Base-by-base conservation (phyloP, 2,888 invertebrate genomes). In the Leptinotarsa tumamoca region DNA sequence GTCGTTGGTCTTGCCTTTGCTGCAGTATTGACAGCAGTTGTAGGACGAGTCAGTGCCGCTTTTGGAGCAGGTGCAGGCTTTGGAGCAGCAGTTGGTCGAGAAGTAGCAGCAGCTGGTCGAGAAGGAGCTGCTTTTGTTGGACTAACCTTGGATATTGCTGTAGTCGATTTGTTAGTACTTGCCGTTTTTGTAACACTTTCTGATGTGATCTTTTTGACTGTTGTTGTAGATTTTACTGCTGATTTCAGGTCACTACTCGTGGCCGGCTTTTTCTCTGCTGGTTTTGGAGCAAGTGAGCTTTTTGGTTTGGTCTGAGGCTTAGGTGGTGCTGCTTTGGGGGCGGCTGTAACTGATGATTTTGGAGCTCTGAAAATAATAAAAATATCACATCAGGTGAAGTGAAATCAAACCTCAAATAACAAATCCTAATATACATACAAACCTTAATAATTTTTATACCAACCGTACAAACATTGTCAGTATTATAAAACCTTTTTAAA, bases 221-320 rank as follows among this genome's bases (percentile, higher is more conserved):
- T 68, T 10, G 79, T 61, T 51, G 72, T 75, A 50, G 78, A 74
- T 80, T 85, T 80, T 15, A 81, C 80, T 4, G 82, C 75, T 10
- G 86, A 85, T 83, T 91, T 91, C 1, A 87, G 88, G 69, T 92
- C 92, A 15, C 92, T 92, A 82, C 92, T 92, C 3, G 90, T 83
- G 13, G 90, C 85, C 0, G 91, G 89, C 83, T 91, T 91, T 83
- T 89, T 91, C 43, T 91, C 91, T 0, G 84, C 56, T 51, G 82
- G 52, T 74, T 83, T 79, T 50, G 81, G 74, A n/a, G 79, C 78
- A 5, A 83, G 52, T 51, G 80, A 23, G 15, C 84, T 71, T 67
- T 84, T 78, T 61, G 78, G 81, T 70, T 78, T 82, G 21, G 75
- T 17, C 68, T 70, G 84, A 72, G 86, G 77, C 51, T 86, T 81